Evolutionary conservation across 2,888 invertebrate species (phyloP).

Genomic region (Cantharis nigra): DNA sequence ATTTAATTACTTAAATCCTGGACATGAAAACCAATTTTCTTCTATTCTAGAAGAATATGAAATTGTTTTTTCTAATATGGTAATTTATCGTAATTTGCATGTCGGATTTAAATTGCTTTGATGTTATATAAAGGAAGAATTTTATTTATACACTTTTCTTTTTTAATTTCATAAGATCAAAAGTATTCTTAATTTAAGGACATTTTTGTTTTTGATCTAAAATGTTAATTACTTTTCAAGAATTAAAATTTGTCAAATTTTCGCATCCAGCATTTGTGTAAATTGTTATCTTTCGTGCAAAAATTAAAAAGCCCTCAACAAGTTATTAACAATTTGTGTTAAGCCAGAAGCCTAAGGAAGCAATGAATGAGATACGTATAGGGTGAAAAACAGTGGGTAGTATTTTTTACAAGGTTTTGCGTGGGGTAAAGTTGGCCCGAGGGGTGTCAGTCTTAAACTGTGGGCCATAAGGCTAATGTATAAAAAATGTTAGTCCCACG

Average conservation of each 20-base stretch:
- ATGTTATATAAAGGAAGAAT: slow-evolving; percentile 5
- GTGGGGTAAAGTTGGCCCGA: slow-evolving; percentile 32
- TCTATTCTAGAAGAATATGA: neutral
- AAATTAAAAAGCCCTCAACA: neutral
- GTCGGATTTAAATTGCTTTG: slow-evolving; percentile 27
- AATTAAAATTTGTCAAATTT: neutral
- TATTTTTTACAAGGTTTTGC: slow-evolving; percentile 33
- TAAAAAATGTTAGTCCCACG: slow-evolving; percentile 33
- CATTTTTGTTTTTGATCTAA: neutral
- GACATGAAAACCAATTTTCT: neutral
- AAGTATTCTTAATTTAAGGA: neutral
- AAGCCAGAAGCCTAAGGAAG: slow-evolving; percentile 12
- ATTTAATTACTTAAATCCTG: neutral
- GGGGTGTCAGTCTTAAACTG: slow-evolving; percentile 26
- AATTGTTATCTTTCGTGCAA: neutral
- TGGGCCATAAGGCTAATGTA: slow-evolving; percentile 30
- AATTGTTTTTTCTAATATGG: slow-evolving; percentile 3
- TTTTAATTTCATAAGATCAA: slow-evolving; percentile 3
- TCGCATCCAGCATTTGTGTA: neutral
- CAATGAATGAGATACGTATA: slow-evolving; percentile 27
- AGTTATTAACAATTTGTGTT: slow-evolving; percentile 2
- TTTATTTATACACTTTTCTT: neutral
- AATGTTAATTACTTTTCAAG: neutral
- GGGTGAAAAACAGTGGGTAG: slow-evolving; percentile 32
- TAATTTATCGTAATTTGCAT: slow-evolving; percentile 19